Base-by-base conservation (phyloP, 2,797 vertebrate species). In the Onychomys leucogaster region DNA sequence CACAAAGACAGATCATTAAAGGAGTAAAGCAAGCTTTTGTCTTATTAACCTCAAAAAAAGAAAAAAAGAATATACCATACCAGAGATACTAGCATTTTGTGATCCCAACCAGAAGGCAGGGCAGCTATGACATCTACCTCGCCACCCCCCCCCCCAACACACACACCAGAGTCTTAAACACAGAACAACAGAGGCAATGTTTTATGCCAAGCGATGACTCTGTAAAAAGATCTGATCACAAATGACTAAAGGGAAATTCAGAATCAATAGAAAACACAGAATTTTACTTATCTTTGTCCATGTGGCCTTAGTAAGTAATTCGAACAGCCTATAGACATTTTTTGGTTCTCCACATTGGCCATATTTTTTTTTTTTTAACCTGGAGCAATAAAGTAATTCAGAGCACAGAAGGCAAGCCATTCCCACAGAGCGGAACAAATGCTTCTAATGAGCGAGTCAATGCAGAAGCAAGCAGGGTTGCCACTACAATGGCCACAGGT, bases 391-490 rank as follows among this genome's bases (percentile, higher is more conserved):
- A 71, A 89, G 75, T 59, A 89, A 94, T 80, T 59, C 41, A 90
- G 63, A 85, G 57, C 7, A 29, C 37, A 94, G 89, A 90, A 89
- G 63, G 46, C 5, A 90, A 96, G 29, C 69, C 71, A 77, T 78
- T 57, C 92, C 89, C 1, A 0, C 34, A 52, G 80, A 94, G 92
- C 75, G 52, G 41, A 97, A 95, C 75, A 85, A 97, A 84, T n/a
- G n/a, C 16, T n/a, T 81, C 78, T 91, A 92, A 97, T 73, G 89
- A 95, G 32, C 90, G 81, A 85, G 95, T 95, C 94, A 63, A 96
- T 87, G 94, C 7, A 90, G 85, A 97, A 91, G 73, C 67, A 87
- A 93, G 84, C 5, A 23, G 16, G 41, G 67, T 94, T 91, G 96
- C 75, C 71, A 13, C 67, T 49, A 81, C 65, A 75, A 85, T 81